phyloP scores from a whole-genome alignment of 2,888 invertebrate species.

The Isoperla grammatica region DNA sequence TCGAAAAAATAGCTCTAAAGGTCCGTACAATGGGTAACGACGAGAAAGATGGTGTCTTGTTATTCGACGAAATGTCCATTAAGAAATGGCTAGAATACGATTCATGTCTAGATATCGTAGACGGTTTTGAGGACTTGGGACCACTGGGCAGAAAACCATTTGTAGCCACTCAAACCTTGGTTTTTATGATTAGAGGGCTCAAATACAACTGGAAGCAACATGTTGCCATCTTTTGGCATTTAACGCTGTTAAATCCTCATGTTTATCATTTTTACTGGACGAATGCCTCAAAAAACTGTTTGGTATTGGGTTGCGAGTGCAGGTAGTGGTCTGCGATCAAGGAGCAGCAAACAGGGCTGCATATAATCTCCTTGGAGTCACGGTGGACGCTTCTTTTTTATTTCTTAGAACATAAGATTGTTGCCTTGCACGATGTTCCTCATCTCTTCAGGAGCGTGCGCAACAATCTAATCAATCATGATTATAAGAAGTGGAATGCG shows the following conservation, averaged over 20 bases:
- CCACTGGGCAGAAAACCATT: too few relatives aligned
- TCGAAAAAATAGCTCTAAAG: too few relatives aligned
- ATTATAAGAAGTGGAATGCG: slow-evolving; percentile 19
- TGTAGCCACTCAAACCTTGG: slow-evolving; percentile 31
- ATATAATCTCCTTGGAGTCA: slow-evolving; percentile 27
- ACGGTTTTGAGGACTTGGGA: too few relatives aligned
- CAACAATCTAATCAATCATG: slow-evolving; percentile 30
- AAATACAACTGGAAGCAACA: too few relatives aligned
- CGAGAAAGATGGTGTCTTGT: slow-evolving; percentile 33
- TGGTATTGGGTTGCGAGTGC: slow-evolving; percentile 28
- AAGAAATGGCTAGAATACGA: too few relatives aligned
- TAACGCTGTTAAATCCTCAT: slow-evolving; percentile 20
- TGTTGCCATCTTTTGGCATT: slow-evolving; percentile 30
- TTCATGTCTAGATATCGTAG: too few relatives aligned
- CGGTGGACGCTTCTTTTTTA: slow-evolving; percentile 27
- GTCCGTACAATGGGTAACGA: too few relatives aligned
- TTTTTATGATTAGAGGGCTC: slow-evolving; percentile 33
- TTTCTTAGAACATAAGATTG: slow-evolving; percentile 28
- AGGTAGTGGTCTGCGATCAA: slow-evolving; percentile 31
- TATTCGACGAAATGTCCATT: slow-evolving; percentile 34
- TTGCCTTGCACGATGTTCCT: slow-evolving; percentile 30
- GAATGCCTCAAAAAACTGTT: slow-evolving; percentile 22
- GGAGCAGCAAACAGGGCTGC: slow-evolving; percentile 30
- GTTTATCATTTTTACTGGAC: slow-evolving; percentile 25
- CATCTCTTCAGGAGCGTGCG: slow-evolving; percentile 31